Conservation (phyloP, 1,140 invertebrate genomes). For the Cydia splendana region DNA sequence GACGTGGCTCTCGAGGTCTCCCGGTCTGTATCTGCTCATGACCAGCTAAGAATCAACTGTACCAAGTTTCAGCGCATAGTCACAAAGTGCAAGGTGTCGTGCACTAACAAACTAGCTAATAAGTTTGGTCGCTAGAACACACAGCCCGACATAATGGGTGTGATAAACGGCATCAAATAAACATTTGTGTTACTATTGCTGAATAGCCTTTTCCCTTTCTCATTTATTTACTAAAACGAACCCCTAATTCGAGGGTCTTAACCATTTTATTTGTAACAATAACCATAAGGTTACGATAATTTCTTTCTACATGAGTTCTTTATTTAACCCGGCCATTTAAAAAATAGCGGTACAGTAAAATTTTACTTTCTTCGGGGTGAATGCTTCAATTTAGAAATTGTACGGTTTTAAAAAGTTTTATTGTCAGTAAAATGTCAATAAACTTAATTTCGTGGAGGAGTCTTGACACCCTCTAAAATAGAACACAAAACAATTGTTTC, state of each 20-base stretch:
- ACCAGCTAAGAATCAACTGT: no score
- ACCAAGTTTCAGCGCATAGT: no score
- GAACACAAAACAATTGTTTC: not conserved
- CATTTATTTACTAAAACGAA: no score
- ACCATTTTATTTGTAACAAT: no score
- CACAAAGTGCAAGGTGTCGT: no score
- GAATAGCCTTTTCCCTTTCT: no score
- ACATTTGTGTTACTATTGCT: no score
- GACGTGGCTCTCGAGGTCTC: no score
- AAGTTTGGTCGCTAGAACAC: not conserved
- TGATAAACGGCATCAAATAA: not conserved
- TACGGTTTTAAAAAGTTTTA: not conserved
- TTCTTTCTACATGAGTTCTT: not conserved
- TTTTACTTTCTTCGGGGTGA: not conserved
- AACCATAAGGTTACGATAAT: no score
- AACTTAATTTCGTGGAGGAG: not conserved
- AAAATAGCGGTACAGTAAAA: not conserved
- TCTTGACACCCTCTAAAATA: not conserved
- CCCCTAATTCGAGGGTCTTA: no score
- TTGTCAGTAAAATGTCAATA: not conserved
- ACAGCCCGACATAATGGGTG: not conserved
- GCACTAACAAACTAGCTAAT: no score
- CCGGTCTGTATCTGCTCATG: no score
- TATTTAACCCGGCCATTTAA: not conserved
- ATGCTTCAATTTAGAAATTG: not conserved